Conservation (phyloP, 2,113 vertebrate species). For the Oryzias melastigma region DNA sequence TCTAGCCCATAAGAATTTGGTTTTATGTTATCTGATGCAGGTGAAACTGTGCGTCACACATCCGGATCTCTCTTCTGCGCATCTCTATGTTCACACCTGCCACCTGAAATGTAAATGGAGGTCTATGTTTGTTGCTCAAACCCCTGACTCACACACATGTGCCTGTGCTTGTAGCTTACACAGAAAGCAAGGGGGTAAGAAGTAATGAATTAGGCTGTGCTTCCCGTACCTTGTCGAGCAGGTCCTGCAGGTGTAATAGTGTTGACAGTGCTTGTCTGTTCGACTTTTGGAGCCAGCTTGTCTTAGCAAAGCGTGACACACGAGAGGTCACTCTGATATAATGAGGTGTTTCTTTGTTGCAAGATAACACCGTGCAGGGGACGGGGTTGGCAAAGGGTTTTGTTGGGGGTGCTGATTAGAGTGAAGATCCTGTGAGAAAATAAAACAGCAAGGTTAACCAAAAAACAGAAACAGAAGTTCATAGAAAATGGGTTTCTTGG, state of each 20-base stretch:
- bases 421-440: slow-evolving; percentile 9
- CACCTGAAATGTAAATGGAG: slow-evolving; percentile 20
- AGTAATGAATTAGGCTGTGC: slow-evolving; percentile 26
- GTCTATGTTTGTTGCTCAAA: slow-evolving; percentile 17
- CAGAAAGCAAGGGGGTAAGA: slow-evolving; percentile 12
- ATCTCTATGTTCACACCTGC: slow-evolving; percentile 18
- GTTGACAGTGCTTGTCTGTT: slow-evolving; percentile 29
- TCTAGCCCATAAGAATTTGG: slow-evolving; percentile 14
- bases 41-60: slow-evolving; percentile 50
- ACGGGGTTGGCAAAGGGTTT: slow-evolving; percentile 8
- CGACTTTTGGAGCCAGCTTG: slow-evolving; percentile 26
- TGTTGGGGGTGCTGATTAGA: slow-evolving; percentile 16
- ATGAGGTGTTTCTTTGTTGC: slow-evolving; percentile 35
- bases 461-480: neutral
- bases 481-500: slow-evolving; percentile 3
- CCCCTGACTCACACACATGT: slow-evolving; percentile 2
- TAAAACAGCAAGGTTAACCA: neutral
- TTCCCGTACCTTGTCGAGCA: slow-evolving; percentile 47
- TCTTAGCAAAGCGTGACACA: slow-evolving; percentile 32
- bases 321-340: slow-evolving; percentile 48
- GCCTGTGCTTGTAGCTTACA: slow-evolving; percentile 23
- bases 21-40: slow-evolving; percentile 9
- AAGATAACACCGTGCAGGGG: slow-evolving; percentile 18
- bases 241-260: slow-evolving; percentile 41
- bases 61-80: slow-evolving; percentile 1